Conservation (phyloP, 2,113 vertebrate species). For the Oryzias celebensis region DNA sequence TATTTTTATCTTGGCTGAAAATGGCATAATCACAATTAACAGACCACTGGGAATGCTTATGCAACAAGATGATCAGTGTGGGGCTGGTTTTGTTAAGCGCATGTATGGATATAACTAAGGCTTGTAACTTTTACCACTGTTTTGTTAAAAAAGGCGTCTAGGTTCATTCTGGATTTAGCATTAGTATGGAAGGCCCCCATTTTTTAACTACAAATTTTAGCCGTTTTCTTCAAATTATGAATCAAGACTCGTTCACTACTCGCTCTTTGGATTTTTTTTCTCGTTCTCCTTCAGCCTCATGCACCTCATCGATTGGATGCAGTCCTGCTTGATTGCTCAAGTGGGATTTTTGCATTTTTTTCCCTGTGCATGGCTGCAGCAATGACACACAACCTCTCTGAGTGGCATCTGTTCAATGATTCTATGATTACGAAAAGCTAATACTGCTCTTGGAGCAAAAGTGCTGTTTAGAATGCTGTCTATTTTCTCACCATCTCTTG, state of each 20-base stretch:
- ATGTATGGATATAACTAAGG: too few relatives aligned
- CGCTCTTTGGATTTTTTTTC: constrained; percentile 13
- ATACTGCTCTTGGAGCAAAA: constrained; percentile 1
- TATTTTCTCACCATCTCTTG: not conserved
- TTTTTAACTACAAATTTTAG: constrained; percentile 14
- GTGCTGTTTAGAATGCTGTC: not conserved
- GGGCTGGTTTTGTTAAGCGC: too few relatives aligned
- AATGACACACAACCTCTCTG: constrained; percentile 3
- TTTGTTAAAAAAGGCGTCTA: not conserved
- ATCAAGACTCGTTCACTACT: constrained; percentile 32
- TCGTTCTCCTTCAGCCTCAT: constrained; percentile 5
- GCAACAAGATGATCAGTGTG: too few relatives aligned
- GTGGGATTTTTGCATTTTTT: constrained; percentile 46
- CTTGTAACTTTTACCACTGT: not conserved
- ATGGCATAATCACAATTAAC: too few relatives aligned
- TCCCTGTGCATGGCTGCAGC: constrained; percentile 12
- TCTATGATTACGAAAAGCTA: constrained; percentile 25
- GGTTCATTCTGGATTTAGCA: not conserved
- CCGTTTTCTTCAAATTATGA: constrained; percentile 3
- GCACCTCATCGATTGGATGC: constrained; percentile 31
- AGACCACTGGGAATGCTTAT: too few relatives aligned
- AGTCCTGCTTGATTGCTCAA: constrained; percentile 61
- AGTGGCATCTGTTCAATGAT: constrained; percentile 12
- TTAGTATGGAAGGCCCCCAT: not conserved
- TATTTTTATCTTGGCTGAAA: too few relatives aligned